These are phyloP conservation scores for Loripinus fragilis DNA, from an alignment of 2,888 invertebrate species.

Conservation along the genomic window DNA sequence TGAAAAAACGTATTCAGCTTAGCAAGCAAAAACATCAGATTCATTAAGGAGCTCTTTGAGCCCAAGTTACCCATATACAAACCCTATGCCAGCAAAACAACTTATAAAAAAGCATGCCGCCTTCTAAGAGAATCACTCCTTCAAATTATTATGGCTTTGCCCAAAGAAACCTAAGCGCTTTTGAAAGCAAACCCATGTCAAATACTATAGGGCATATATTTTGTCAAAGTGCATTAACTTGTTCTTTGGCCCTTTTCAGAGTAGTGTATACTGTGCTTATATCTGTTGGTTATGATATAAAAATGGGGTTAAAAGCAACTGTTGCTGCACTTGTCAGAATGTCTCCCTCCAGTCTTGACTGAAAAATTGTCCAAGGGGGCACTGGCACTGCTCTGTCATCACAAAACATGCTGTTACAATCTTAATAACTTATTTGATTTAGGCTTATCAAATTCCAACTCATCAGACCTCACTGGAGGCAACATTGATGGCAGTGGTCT, in stretches of 20 bases:
- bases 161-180: slow-evolving; percentile 38
- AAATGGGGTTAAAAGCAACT: slow-evolving; percentile 33
- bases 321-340: background rate
- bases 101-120: slow-evolving; percentile 51
- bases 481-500: background rate
- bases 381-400: too few relatives aligned
- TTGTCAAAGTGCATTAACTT: slow-evolving; percentile 21
- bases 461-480: background rate
- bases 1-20: slow-evolving; percentile 34
- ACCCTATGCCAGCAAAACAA: too few relatives aligned
- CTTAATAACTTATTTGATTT: background rate
- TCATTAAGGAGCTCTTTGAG: slow-evolving; percentile 22
- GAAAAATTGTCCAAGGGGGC: too few relatives aligned
- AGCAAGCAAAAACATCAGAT: too few relatives aligned
- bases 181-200: too few relatives aligned
- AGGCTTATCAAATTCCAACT: too few relatives aligned
- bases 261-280: too few relatives aligned
- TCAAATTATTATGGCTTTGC: too few relatives aligned
- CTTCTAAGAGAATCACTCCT: slow-evolving; percentile 37
- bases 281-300: slow-evolving; percentile 37
- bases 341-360: too few relatives aligned
- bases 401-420: too few relatives aligned
- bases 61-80: slow-evolving; percentile 33
- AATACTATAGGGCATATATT: slow-evolving; percentile 21
- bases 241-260: too few relatives aligned